Evolutionary conservation across 2,797 vertebrate species (phyloP), one percentile per base, ranked within the genome.

Genomic region (Rousettus madagascariensis): DNA sequence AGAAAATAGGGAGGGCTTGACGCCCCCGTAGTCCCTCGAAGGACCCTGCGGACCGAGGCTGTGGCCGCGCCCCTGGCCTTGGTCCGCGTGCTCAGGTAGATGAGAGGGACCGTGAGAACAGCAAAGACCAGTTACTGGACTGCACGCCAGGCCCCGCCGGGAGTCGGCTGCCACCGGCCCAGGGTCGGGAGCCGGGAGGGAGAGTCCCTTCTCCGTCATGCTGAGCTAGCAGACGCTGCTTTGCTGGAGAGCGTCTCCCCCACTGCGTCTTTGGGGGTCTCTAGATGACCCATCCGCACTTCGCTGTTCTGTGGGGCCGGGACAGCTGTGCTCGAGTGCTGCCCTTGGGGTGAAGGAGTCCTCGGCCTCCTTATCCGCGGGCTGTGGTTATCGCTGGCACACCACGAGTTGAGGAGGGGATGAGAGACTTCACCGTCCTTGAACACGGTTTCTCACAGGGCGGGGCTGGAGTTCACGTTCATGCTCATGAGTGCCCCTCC

Each of bases 1-100:
- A 36, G 33, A 33, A 26, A 26, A 41, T 61, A 10, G 53, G 15
- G 69, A 46, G 33, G 33, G 20, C 41, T 3, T 4, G 28, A 6
- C 2, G 0, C 6, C 6, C 41, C 38, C 3, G 24, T 33, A 20
- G 12, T 6, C 74, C 71, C 68, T 28, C 10, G 0, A 1, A 74
- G 41, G 28, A 4, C 57, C 72, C 41, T 3, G 26, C 15, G 24
- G 41, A 20, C 3, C 3, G 26, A 77, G 77, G 59, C 33, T 51
- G 65, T 5, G n/a, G 36, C 65, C 9, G 9, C 9, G 19, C 11
- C 38, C 2, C 5, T 11, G 10, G 49, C 51, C 26, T n/a, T 6
- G 20, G 36, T 43, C 80, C 41, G 0, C 5, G 20, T 57, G 6
- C 72, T 19, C 65, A 15, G 78, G 33, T 4, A 2, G 6, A 22